Base-by-base conservation (phyloP, 1,140 invertebrate genomes). In the Cotesia vestalis region DNA sequence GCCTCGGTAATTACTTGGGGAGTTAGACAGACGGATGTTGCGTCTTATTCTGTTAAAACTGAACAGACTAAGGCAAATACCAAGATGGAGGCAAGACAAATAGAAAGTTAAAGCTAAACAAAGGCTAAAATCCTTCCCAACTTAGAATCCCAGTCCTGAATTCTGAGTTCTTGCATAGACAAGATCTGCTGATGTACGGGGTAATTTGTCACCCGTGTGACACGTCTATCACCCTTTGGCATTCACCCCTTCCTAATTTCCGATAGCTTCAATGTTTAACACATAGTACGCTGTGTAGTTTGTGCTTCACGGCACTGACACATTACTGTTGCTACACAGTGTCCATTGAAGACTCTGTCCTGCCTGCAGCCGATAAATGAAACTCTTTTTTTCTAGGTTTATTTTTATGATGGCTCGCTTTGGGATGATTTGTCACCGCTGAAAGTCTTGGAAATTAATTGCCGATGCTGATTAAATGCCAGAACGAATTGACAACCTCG, bases 181-280 rank as follows among this genome's bases (percentile, higher is more conserved):
- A 17, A 14, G 53, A 27, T 59, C 57, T 20, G 57, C 27, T 59
- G 57, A 59, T 27, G 27, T 27, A 27, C 27, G 27, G 27, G 57
- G 57, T 59, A 59, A 59, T 59, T 59, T 59, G 57, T 59, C 57
- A 59, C 27, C 57, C 57, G 17, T 59, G 17, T 59, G 57, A 59
- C 57, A 6, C 17, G 57, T 59, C 57, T 59, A 59, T 59, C 57
- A 59, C 57, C 57, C 20, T 27, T 27, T 20, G 17, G 14, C 20
- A 2, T 27, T 20, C 9, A 17, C 20, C 57, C 57, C 9, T 59
- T 59, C 57, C 57, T 59, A 59, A 59, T 59, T 59, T 59, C 20
- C 57, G 57, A 59, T 59, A 59, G 57, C 57, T 9, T 6, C 17
- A 5, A 59, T 59, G 14, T 27, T 59, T 20, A 17, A 20, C 57